Percentiles rank a stretch among this genome's conserved stretches.
Evolutionary conservation across 2,797 vertebrate species (phyloP).

Genomic region (Dendrocincla tyrannina): DNA sequence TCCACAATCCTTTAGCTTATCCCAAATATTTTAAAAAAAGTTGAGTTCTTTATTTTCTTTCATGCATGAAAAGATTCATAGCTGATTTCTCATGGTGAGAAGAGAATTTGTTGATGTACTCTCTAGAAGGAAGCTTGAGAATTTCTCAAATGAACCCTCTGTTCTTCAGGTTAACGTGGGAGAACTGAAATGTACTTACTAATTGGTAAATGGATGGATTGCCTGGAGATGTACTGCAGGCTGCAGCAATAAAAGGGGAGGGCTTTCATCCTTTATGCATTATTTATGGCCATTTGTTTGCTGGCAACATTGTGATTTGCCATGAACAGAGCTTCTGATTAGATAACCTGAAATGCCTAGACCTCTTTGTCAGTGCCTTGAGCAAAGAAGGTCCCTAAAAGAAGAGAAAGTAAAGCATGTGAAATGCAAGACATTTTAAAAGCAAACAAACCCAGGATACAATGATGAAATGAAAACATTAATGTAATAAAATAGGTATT

Average conservation of each 20-base stretch:
- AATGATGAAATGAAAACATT: background rate
- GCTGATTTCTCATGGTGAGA: background rate
- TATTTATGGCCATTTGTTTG: conserved; percentile 4
- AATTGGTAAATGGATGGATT: conserved; percentile 16
- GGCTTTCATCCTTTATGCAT: background rate
- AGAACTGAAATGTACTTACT: background rate
- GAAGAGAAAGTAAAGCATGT: background rate
- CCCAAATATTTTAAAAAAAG: background rate
- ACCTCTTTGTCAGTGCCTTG: background rate
- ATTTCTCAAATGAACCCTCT: background rate
- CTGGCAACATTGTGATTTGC: background rate
- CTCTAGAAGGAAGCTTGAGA: background rate
- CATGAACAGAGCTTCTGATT: background rate
- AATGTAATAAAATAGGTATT: background rate
- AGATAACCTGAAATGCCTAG: background rate
- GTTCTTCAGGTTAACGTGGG: background rate
- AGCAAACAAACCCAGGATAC: background rate
- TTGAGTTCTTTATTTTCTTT: background rate
- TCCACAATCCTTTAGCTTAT: background rate
- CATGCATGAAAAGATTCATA: background rate
- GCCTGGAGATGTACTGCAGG: background rate
- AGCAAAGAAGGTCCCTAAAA: background rate
- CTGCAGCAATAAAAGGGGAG: background rate
- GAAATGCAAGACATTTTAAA: background rate
- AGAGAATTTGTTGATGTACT: background rate